These are phyloP conservation scores for Pachyrhynchus sulphureomaculatus DNA, from an alignment of 1,140 invertebrate species.

Conservation along the genomic window DNA sequence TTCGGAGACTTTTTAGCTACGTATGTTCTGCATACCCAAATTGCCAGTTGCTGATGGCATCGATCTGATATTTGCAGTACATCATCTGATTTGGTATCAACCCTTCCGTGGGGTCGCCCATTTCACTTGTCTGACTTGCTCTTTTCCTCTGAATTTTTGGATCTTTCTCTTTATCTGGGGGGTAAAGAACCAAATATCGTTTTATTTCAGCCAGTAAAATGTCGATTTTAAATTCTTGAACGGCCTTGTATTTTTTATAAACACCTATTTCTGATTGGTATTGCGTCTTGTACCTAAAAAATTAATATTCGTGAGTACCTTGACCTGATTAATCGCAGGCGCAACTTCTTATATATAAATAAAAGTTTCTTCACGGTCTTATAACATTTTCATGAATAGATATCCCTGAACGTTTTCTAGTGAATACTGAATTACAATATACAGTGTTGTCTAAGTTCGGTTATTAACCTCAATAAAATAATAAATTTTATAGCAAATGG, in stretches of 20 bases:
- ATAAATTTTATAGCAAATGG: too few relatives aligned
- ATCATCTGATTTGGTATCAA: slow-evolving; percentile 33
- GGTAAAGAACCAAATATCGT: slow-evolving; percentile 29
- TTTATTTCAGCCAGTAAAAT: slow-evolving; percentile 32
- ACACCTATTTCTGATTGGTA: slow-evolving; percentile 20
- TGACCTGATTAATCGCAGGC: neutral
- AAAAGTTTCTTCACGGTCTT: too few relatives aligned
- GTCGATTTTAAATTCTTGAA: slow-evolving; percentile 23
- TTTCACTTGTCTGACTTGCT: slow-evolving; percentile 26
- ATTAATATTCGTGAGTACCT: neutral
- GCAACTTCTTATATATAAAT: too few relatives aligned
- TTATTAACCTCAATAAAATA: too few relatives aligned
- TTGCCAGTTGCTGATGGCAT: slow-evolving; percentile 37
- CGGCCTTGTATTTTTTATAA: slow-evolving; percentile 25
- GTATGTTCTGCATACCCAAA: slow-evolving; percentile 38
- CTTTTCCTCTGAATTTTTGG: slow-evolving; percentile 32
- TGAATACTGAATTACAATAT: too few relatives aligned
- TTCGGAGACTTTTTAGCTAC: too few relatives aligned
- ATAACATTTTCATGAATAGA: too few relatives aligned
- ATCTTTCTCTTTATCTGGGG: slow-evolving; percentile 30
- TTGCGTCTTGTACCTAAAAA: slow-evolving; percentile 22
- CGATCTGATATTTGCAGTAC: slow-evolving; percentile 33
- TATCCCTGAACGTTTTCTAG: too few relatives aligned
- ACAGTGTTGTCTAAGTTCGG: too few relatives aligned
- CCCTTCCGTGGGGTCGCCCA: slow-evolving; percentile 9